phyloP scores from a whole-genome alignment of 1,140 invertebrate species.

The Musca domestica region DNA sequence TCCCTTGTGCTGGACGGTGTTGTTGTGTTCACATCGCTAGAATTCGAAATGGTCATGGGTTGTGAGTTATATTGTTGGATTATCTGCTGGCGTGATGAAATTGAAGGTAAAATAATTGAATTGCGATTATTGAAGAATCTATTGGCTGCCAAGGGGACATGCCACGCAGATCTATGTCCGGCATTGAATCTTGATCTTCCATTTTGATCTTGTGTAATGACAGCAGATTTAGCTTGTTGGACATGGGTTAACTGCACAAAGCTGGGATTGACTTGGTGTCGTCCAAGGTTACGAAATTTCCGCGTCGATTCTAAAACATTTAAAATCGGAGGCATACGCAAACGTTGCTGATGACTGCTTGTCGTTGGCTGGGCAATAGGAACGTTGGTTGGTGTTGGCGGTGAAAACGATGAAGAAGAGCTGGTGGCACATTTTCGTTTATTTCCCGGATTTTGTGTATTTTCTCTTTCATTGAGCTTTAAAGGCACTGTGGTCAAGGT shows the following conservation, averaged over 20 bases:
- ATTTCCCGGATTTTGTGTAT: neutral
- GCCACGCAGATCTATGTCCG: conserved; percentile 42
- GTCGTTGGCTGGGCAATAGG: neutral
- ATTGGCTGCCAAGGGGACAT: conserved; percentile 40
- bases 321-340: conserved; percentile 47
- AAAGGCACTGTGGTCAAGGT: conserved; percentile 14
- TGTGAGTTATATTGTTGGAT: conserved; percentile 7
- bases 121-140: conserved; percentile 46
- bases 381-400: conserved; percentile 8
- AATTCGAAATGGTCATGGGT: conserved; percentile 8
- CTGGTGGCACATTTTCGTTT: conserved; percentile 19
- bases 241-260: conserved; percentile 50
- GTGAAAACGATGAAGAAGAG: neutral
- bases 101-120: conserved; percentile 41
- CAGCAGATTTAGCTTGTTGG: conserved; percentile 46
- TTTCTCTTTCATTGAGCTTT: neutral
- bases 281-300: conserved; percentile 35
- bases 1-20: neutral
- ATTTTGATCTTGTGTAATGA: conserved; percentile 29
- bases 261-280: conserved; percentile 40
- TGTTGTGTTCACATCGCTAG: conserved; percentile 3
- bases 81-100: conserved; percentile 21
- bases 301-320: conserved; percentile 46
- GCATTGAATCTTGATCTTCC: conserved; percentile 5
- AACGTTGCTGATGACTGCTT: neutral